phyloP scores from a whole-genome alignment of 2,888 invertebrate species.

The Cheilosia soror region DNA sequence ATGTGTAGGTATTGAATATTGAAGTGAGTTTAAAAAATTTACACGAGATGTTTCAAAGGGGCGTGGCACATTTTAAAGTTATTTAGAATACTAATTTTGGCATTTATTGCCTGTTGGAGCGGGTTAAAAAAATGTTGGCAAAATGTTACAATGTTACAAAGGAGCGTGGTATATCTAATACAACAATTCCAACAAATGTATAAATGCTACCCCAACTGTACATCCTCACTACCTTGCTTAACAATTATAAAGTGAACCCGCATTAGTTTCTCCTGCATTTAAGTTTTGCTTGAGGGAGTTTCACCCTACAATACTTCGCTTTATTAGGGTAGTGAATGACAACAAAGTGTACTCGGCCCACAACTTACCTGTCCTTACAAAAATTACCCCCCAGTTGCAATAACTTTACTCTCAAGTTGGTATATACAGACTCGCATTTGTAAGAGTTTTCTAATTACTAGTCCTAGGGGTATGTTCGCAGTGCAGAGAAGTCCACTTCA shows the following conservation, averaged over 20 bases:
- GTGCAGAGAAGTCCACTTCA: not conserved
- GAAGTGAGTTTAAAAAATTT: too few species aligned
- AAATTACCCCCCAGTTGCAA: not conserved
- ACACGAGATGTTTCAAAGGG: too few species aligned
- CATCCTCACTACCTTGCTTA: conserved; percentile 30
- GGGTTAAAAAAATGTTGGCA: too few species aligned
- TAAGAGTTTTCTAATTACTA: conserved; percentile 16
- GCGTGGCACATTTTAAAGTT: too few species aligned
- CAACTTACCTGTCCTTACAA: not conserved
- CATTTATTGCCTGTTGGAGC: too few species aligned
- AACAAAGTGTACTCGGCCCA: conserved; percentile 2
- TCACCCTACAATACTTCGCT: not conserved
- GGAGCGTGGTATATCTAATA: too few species aligned
- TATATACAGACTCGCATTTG: not conserved
- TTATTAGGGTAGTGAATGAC: not conserved
- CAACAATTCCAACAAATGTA: not conserved
- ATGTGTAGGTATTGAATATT: too few species aligned
- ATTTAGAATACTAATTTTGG: too few species aligned
- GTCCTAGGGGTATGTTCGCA: conserved; percentile 1
- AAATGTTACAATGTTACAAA: too few species aligned
- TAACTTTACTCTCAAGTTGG: not conserved
- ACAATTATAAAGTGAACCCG: not conserved
- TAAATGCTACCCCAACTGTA: too few species aligned
- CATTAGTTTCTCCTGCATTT: not conserved
- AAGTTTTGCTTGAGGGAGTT: conserved; percentile 5